Percentiles rank a stretch among this genome's conserved stretches.
Conservation (phyloP, 2,888 invertebrate genomes). For the Aromia moschata region DNA sequence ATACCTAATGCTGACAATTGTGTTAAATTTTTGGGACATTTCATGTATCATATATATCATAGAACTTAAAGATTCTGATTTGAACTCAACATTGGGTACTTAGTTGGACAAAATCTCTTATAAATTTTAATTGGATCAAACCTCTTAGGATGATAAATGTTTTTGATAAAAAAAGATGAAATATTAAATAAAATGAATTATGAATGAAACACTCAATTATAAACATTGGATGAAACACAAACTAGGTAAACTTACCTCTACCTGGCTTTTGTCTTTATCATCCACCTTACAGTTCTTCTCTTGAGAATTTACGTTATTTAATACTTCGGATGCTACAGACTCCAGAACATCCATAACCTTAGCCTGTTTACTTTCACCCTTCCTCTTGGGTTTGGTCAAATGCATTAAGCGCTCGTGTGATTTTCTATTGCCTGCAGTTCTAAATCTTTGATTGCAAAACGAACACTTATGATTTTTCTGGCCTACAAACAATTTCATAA, state of each 20-base stretch:
- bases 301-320: constrained; percentile 10
- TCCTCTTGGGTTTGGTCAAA: constrained; percentile 29
- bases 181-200: background rate
- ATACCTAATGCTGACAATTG: no score
- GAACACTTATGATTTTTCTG: constrained; percentile 56
- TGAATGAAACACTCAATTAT: no score
- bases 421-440: constrained; percentile 74
- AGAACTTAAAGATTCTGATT: no score
- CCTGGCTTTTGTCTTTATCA: background rate
- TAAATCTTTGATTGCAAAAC: constrained; percentile 70
- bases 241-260: background rate
- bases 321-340: constrained; percentile 35
- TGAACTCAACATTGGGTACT: no score
- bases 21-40: no score
- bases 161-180: background rate
- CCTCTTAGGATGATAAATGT: no score
- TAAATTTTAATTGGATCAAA: no score
- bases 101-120: no score
- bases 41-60: no score
- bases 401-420: constrained; percentile 68
- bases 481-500: constrained; percentile 40
- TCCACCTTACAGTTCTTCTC: background rate
- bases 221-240: no score
- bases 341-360: constrained; percentile 45
- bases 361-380: constrained; percentile 29